A percentile compares a stretch with the other conserved stretches of the same genome.
phyloP scores from a whole-genome alignment of 2,797 vertebrate genomes.

The Fistularia commersonii region DNA sequence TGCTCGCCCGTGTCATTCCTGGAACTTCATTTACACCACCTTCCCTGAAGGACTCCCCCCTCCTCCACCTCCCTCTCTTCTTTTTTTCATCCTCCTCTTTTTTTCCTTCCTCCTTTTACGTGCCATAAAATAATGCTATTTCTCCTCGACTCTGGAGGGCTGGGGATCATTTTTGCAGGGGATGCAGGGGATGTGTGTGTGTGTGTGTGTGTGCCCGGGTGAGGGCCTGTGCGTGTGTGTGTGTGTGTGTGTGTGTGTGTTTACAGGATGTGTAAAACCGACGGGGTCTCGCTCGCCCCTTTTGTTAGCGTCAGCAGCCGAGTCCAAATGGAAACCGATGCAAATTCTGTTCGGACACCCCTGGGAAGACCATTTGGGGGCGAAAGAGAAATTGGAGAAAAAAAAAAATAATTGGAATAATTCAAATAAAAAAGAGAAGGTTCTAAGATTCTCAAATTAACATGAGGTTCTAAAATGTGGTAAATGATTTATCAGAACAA shows the following conservation, averaged over 20 bases:
- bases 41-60: slow-evolving; percentile 94
- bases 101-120: slow-evolving; percentile 63
- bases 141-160: slow-evolving; percentile 86
- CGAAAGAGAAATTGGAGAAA: no score
- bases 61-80: slow-evolving; percentile 69
- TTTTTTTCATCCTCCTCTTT: slow-evolving; percentile 59
- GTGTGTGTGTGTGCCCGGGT: no score
- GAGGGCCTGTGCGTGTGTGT: no score
- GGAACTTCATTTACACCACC: slow-evolving; percentile 99
- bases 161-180: slow-evolving; percentile 80
- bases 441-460: no score
- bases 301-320: slow-evolving; percentile 56
- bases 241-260: no score
- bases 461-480: no score
- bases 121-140: slow-evolving; percentile 86
- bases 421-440: no score
- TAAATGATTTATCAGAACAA: no score
- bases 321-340: slow-evolving; percentile 49
- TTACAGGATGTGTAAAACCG: slow-evolving; percentile 70
- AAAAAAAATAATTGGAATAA: no score
- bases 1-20: slow-evolving; percentile 99
- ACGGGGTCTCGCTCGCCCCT: slow-evolving; percentile 59
- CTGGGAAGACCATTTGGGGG: no score
- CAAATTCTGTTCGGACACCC: no score
- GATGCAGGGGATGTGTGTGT: no score